Evolutionary conservation across 2,888 invertebrate genomes (phyloP).

Genomic region (Xestia xanthographa): DNA sequence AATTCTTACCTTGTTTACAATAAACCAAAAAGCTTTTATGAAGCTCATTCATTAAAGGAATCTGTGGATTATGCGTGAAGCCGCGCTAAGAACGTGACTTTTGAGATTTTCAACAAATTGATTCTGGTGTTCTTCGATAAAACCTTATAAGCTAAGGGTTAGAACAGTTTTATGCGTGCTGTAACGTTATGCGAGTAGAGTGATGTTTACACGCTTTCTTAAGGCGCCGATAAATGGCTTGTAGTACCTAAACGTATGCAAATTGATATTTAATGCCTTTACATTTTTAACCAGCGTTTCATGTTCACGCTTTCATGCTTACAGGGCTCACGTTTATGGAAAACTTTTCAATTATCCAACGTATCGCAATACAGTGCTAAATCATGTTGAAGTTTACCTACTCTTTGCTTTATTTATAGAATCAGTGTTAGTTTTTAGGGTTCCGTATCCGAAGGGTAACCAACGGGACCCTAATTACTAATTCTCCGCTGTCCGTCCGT

Average conservation of each 20-base stretch:
- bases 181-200: slow-evolving; percentile 66
- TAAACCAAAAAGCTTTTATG: slow-evolving; percentile 86
- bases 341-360: slow-evolving; percentile 17
- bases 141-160: slow-evolving; percentile 72
- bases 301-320: slow-evolving; percentile 19
- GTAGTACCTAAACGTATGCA: slow-evolving; percentile 57
- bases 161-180: slow-evolving; percentile 66
- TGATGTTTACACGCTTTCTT: slow-evolving; percentile 51
- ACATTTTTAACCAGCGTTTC: slow-evolving; percentile 30
- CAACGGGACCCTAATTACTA: no score
- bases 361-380: neutral
- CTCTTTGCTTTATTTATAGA: neutral
- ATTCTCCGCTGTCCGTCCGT: no score
- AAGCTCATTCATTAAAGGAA: slow-evolving; percentile 83
- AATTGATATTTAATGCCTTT: slow-evolving; percentile 50
- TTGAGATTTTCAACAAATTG: slow-evolving; percentile 78
- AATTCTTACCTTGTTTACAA: slow-evolving; percentile 87
- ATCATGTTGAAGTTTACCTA: neutral
- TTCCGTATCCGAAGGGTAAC: no score
- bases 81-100: slow-evolving; percentile 82
- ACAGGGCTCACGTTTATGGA: neutral
- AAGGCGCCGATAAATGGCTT: slow-evolving; percentile 41
- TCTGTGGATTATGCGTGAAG: slow-evolving; percentile 83
- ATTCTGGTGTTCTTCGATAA: slow-evolving; percentile 73
- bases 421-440: neutral